Conservation (phyloP, 1,140 invertebrate genomes). For the Mylabris phalerata region DNA sequence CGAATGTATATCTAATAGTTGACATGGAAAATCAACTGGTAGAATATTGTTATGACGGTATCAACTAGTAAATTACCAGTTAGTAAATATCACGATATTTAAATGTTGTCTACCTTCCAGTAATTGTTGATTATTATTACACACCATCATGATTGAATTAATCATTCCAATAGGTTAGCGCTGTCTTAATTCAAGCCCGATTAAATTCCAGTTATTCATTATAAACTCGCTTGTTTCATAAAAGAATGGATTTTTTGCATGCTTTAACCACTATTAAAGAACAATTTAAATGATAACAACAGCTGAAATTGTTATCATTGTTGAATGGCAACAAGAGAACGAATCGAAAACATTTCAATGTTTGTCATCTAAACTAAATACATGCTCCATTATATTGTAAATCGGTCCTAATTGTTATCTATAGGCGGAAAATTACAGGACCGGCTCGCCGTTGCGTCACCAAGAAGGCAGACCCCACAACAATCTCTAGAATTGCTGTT, state of each 20-base stretch:
- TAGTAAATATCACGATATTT: constrained; percentile 12
- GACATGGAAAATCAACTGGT: constrained; percentile 6
- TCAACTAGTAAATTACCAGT: constrained; percentile 6
- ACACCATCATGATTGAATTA: constrained; percentile 14
- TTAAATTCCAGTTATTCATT: background rate
- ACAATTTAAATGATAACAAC: background rate
- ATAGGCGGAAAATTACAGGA: constrained; percentile 15
- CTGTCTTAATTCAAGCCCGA: background rate
- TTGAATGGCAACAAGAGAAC: constrained; percentile 3
- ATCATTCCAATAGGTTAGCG: constrained; percentile 12
- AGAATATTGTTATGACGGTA: constrained; percentile 6
- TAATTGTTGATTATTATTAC: constrained; percentile 4
- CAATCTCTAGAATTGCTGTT: constrained; percentile 3
- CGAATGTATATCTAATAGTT: background rate
- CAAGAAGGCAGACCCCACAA: constrained; percentile 13
- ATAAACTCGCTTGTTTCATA: background rate
- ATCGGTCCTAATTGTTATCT: constrained; percentile 9
- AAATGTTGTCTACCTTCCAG: constrained; percentile 6
- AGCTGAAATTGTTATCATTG: constrained; percentile 6
- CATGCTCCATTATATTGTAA: constrained; percentile 10
- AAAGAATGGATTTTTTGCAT: background rate
- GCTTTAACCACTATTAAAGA: background rate
- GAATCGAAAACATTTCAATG: constrained; percentile 1
- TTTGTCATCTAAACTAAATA: constrained; percentile 7
- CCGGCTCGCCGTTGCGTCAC: constrained; percentile 15